Conservation (phyloP, 2,797 vertebrate genomes). For the Gymnocypris eckloni region DNA sequence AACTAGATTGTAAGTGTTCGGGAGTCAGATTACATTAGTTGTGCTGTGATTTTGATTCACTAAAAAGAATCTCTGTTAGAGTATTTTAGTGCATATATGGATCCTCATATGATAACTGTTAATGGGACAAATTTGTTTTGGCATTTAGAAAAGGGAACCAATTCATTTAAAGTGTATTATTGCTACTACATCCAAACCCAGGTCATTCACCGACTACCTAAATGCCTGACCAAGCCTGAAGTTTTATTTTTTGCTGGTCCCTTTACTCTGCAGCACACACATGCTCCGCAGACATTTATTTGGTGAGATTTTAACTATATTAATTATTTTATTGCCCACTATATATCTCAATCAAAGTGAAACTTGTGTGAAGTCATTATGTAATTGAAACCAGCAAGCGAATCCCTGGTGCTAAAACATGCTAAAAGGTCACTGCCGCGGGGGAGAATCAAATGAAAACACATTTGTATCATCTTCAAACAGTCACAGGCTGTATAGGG, state of each 20-base stretch:
- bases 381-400: slow-evolving; percentile 59
- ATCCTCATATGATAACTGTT: background rate
- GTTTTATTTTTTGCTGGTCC: background rate
- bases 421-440: slow-evolving; percentile 42
- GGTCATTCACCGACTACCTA: background rate
- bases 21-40: background rate
- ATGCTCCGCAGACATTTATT: slow-evolving; percentile 35
- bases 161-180: background rate
- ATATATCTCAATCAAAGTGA: slow-evolving; percentile 57
- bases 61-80: background rate
- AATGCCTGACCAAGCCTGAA: background rate
- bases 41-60: background rate
- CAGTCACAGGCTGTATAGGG: slow-evolving; percentile 10
- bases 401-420: slow-evolving; percentile 38
- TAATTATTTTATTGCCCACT: slow-evolving; percentile 49
- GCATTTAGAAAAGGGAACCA: background rate
- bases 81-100: background rate
- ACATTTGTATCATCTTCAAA: slow-evolving; percentile 21
- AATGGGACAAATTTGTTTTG: no score
- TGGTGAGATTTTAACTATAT: slow-evolving; percentile 29
- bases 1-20: no score
- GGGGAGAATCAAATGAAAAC: slow-evolving; percentile 39
- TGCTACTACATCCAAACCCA: background rate
- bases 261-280: background rate
- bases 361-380: slow-evolving; percentile 60